Conservation (phyloP, 2,113 vertebrate genomes). For the Pheucticus melanocephalus region DNA sequence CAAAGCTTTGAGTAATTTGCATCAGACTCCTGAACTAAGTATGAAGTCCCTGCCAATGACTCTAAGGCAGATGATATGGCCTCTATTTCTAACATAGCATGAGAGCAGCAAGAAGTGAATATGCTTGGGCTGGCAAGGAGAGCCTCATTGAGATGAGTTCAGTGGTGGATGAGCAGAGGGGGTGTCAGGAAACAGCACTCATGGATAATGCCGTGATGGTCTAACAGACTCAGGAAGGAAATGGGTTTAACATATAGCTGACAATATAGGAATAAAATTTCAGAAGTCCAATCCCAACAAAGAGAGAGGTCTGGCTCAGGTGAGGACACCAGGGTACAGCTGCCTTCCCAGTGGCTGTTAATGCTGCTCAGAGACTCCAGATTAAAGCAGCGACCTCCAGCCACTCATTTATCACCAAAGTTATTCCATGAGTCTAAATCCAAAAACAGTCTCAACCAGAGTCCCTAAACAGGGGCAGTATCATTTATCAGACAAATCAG, state of each 20-base stretch:
- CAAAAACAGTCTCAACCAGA: not conserved
- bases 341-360: not conserved
- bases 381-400: not conserved
- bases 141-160: accelerated
- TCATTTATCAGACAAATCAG: not conserved
- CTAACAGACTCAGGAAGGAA: not conserved
- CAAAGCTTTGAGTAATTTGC: not conserved
- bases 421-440: not conserved
- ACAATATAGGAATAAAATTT: not conserved
- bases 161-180: not conserved
- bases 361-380: not conserved
- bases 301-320: not conserved
- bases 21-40: not conserved
- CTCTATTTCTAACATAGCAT: not conserved
- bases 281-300: not conserved
- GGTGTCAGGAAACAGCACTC: not conserved
- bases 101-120: not conserved
- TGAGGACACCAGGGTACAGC: not conserved
- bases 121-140: not conserved
- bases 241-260: not conserved
- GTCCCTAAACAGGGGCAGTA: not conserved
- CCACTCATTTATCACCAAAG: not conserved
- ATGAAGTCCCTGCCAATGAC: not conserved
- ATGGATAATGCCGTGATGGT: not conserved
- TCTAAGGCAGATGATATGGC: not conserved